These are phyloP conservation scores for Amphimedon queenslandica DNA, from an alignment of 37 sponge, comb jelly and placozoan genomes.

Conservation along the genomic window DNA sequence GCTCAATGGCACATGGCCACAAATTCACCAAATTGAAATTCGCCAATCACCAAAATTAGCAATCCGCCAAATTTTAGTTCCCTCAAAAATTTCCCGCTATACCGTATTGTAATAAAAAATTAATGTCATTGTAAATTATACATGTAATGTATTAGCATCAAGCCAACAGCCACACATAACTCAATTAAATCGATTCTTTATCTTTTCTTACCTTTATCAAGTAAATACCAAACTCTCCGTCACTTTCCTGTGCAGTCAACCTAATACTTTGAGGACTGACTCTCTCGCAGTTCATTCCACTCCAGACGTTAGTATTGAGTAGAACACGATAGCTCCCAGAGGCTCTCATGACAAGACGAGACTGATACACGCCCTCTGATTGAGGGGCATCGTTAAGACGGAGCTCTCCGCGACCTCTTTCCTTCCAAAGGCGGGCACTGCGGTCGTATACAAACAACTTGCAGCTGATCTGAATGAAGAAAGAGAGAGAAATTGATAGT, in stretches of 20 bases:
- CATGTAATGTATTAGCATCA: too few species aligned
- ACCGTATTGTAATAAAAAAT: too few species aligned
- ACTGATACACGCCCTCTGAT: constrained; percentile 51
- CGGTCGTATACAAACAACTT: constrained; percentile 52
- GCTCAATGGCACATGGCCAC: too few species aligned
- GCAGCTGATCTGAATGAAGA: constrained; percentile 26
- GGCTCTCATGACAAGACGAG: constrained; percentile 70
- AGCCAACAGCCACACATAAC: too few species aligned
- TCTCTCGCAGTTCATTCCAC: constrained; percentile 74
- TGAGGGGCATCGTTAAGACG: constrained; percentile 60
- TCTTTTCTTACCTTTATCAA: constrained; percentile 55
- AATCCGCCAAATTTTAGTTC: too few species aligned
- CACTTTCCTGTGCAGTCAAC: constrained; percentile 61
- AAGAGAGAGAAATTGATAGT: neutral
- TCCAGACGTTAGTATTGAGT: constrained; percentile 74
- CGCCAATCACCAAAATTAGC: too few species aligned
- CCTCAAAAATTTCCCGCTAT: too few species aligned
- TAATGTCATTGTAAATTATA: too few species aligned
- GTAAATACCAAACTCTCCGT: constrained; percentile 30
- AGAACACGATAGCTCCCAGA: constrained; percentile 58
- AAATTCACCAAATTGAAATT: too few species aligned
- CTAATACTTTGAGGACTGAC: constrained; percentile 63
- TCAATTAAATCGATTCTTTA: too few species aligned
- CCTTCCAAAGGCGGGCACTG: constrained; percentile 61
- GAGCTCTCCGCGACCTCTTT: constrained; percentile 63